Conservation (phyloP, 2,797 vertebrate species). For the Acanthurus tractus region DNA sequence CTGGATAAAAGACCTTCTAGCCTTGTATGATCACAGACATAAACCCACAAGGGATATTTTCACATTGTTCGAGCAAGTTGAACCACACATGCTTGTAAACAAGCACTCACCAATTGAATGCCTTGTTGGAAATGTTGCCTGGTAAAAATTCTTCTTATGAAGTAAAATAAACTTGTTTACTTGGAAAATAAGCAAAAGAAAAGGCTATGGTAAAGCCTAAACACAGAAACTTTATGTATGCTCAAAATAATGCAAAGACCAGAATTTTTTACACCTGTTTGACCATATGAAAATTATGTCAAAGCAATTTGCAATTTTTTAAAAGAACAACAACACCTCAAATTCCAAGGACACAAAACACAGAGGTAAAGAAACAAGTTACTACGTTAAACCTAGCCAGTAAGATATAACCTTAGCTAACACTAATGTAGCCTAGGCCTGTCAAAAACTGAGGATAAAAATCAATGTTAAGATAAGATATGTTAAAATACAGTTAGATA, state of each 20-base stretch:
- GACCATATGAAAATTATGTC: no score
- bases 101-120: conserved; percentile 27
- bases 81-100: conserved; percentile 48
- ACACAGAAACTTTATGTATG: not conserved
- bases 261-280: not conserved
- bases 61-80: conserved; percentile 50
- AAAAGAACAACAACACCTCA: not conserved
- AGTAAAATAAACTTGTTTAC: conserved; percentile 7
- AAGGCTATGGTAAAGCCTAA: not conserved
- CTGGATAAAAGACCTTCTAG: conserved; percentile 63
- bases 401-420: no score
- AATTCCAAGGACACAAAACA: not conserved
- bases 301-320: no score
- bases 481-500: not conserved
- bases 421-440: no score
- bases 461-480: no score
- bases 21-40: conserved; percentile 54
- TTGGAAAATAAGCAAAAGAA: not conserved
- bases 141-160: conserved; percentile 27
- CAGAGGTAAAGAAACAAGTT: no score
- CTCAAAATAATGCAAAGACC: not conserved
- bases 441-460: no score
- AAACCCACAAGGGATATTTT: conserved; percentile 48
- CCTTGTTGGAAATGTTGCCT: not conserved
- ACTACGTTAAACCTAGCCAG: no score